Evolutionary conservation across 2,888 invertebrate genomes (phyloP).

Genomic region (Entomobrya proxima): DNA sequence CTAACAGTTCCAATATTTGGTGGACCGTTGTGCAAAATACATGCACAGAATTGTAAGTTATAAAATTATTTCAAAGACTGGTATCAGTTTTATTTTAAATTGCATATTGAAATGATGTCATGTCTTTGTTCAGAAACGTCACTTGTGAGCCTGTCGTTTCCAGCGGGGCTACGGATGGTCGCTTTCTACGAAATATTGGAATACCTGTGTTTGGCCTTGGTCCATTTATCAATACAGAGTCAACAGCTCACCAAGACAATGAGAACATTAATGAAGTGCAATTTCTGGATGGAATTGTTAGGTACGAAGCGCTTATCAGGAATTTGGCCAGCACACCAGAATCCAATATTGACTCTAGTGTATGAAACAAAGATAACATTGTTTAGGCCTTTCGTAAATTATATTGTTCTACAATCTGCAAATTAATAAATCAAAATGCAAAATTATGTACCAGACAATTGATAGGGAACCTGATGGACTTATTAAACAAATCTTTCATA

Average conservation of each 20-base stretch:
- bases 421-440: no score
- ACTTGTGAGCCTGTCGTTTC: background rate
- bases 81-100: background rate
- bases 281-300: slow-evolving; percentile 56
- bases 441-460: no score
- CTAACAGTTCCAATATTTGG: slow-evolving; percentile 83
- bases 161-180: slow-evolving; percentile 9
- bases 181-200: slow-evolving; percentile 80
- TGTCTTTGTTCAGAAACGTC: background rate
- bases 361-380: no score
- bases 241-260: slow-evolving; percentile 56
- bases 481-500: no score
- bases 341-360: background rate
- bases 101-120: background rate
- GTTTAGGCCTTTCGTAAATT: no score
- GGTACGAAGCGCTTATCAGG: slow-evolving; percentile 33
- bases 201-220: slow-evolving; percentile 63
- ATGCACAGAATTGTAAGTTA: slow-evolving; percentile 53
- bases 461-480: no score
- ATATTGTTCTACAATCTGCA: no score
- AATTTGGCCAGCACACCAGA: slow-evolving; percentile 26
- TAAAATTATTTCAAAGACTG: background rate
- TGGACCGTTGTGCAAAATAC: slow-evolving; percentile 84
- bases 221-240: slow-evolving; percentile 44
- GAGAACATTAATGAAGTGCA: slow-evolving; percentile 61